A percentile compares a stretch with the other conserved stretches of the same genome.
These are phyloP conservation scores for Eclectus roratus DNA, from an alignment of 2,113 vertebrate genomes.

Conservation along the genomic window DNA sequence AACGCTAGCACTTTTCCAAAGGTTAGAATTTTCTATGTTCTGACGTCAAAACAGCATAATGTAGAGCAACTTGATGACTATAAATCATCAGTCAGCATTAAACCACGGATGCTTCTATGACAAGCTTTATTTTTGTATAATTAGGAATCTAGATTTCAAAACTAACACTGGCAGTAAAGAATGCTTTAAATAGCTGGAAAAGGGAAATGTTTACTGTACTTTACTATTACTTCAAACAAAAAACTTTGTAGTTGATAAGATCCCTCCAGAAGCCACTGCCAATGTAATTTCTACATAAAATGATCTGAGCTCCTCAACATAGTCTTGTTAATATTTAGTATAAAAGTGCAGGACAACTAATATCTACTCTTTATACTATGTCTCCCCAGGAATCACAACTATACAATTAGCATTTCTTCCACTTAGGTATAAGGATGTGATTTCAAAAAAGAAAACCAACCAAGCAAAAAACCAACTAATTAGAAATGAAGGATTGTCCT, in stretches of 20 bases:
- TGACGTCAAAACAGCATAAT: not conserved
- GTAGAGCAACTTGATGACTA: not conserved
- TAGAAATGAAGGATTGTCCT: not conserved
- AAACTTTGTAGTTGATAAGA: not conserved
- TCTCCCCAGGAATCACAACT: not conserved
- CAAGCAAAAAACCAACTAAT: not conserved
- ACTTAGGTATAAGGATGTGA: not conserved
- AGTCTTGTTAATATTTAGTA: not conserved
- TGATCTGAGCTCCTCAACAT: not conserved
- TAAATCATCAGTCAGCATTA: not conserved
- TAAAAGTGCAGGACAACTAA: not conserved
- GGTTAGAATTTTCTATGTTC: not conserved
- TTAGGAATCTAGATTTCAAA: not conserved
- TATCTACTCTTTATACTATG: not conserved
- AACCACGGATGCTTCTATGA: not conserved
- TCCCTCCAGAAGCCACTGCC: not conserved
- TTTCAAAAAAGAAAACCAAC: not conserved
- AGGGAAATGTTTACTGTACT: not conserved
- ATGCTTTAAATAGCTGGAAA: not conserved
- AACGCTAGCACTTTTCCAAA: not conserved
- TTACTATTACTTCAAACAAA: not conserved
- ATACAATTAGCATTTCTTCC: not conserved
- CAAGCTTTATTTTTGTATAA: not conserved
- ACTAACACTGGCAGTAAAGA: not conserved
- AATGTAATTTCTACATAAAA: not conserved